Evolutionary conservation across 1,140 invertebrate species (phyloP).

Genomic region (Drosophila kikkawai): DNA sequence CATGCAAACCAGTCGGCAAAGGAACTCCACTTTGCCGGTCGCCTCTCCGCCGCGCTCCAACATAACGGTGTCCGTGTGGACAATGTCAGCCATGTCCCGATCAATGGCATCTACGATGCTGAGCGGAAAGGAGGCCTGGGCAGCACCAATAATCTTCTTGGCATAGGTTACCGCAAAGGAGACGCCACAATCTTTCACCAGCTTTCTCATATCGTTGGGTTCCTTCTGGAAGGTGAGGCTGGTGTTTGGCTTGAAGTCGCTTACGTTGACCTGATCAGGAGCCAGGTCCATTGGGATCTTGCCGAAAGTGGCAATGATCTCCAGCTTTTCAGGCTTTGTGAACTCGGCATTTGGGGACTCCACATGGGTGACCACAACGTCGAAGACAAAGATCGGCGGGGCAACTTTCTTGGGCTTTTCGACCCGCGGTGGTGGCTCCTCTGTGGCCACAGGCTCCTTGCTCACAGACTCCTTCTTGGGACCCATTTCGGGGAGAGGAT

Average conservation of each 20-base stretch:
- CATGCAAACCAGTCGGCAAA: constrained; percentile 44
- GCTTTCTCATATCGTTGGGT: constrained; percentile 13
- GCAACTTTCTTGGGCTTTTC: not conserved
- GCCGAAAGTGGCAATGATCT: constrained; percentile 38
- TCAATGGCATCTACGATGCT: constrained; percentile 28
- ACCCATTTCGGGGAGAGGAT: not conserved
- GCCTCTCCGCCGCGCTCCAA: not conserved
- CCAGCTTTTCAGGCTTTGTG: not conserved
- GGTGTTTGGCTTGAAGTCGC: constrained; percentile 27
- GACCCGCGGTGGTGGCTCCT: not conserved
- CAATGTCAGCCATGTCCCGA: constrained; percentile 39
- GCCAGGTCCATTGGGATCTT: constrained; percentile 13
- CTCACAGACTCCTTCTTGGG: not conserved
- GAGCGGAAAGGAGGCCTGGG: constrained; percentile 29
- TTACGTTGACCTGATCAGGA: constrained; percentile 52
- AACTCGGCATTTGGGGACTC: constrained; percentile 1
- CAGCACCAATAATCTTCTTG: constrained; percentile 17
- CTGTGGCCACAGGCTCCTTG: too few relatives aligned
- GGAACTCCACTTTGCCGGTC: constrained; percentile 42
- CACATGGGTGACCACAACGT: constrained; percentile 39
- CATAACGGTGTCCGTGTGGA: constrained; percentile 22
- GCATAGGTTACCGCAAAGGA: constrained; percentile 19
- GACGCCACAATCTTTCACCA: constrained; percentile 39
- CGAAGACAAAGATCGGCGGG: constrained; percentile 46
- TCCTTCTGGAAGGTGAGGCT: constrained; percentile 13